These are phyloP conservation scores for Dilophus febrilis DNA, from an alignment of 2,888 invertebrate genomes.

Conservation along the genomic window DNA sequence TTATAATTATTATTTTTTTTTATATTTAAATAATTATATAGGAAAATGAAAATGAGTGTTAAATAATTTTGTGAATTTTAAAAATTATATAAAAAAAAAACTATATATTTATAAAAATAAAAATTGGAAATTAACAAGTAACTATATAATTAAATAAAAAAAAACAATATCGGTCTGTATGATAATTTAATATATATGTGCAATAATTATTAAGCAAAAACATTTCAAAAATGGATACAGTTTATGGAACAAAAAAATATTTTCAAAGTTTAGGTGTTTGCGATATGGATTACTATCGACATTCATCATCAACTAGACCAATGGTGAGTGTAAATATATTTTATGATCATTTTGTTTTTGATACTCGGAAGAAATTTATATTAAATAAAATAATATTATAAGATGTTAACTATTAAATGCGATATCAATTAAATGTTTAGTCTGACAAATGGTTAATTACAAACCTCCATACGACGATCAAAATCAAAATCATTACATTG, in stretches of 20 bases:
- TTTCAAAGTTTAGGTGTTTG: conserved; percentile 28
- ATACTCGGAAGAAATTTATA: not conserved
- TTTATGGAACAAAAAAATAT: conserved; percentile 30
- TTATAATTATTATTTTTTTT: too few species aligned
- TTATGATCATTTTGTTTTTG: not conserved
- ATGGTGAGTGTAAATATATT: conserved; percentile 21
- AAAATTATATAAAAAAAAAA: too few species aligned
- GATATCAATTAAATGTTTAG: too few species aligned
- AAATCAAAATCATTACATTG: too few species aligned
- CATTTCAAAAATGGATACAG: conserved; percentile 23
- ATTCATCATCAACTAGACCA: conserved; percentile 23
- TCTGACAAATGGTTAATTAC: too few species aligned
- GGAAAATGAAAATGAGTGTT: too few species aligned
- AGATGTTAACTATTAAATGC: too few species aligned
- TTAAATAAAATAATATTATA: too few species aligned
- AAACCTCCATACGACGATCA: too few species aligned
- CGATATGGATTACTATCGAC: conserved; percentile 28
- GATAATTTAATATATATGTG: not conserved
- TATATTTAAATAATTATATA: too few species aligned
- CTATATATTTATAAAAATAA: too few species aligned
- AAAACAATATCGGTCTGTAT: not conserved
- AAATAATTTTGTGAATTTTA: too few species aligned
- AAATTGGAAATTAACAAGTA: not conserved
- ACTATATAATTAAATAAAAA: not conserved
- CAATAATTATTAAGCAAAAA: not conserved